phyloP scores from a whole-genome alignment of 2,797 vertebrate genomes.

The Sebastiscus albofasciatus region DNA sequence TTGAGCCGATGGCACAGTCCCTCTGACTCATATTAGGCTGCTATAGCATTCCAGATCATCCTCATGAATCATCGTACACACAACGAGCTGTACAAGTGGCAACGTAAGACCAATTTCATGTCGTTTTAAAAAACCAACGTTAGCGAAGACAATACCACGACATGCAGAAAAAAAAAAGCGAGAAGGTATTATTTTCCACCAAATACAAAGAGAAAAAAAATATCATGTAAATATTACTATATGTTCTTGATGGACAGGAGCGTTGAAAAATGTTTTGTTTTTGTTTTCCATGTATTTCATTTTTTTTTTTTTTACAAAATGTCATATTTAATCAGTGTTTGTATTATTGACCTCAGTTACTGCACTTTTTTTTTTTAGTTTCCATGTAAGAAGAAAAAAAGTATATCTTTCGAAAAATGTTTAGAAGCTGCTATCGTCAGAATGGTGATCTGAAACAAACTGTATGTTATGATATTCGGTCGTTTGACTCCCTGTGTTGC shows the following conservation, averaged over 20 bases:
- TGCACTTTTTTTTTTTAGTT: constrained; percentile 87
- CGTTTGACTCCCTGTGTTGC: constrained; percentile 71
- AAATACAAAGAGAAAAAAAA: constrained; percentile 44
- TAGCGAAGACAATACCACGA: constrained; percentile 36
- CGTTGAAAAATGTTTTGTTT: constrained; percentile 44
- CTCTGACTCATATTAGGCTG: constrained; percentile 55
- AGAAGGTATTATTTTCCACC: constrained; percentile 67
- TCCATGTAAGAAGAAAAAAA: constrained; percentile 77
- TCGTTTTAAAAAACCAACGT: constrained; percentile 29
- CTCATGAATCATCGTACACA: constrained; percentile 18
- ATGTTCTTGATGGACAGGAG: constrained; percentile 53
- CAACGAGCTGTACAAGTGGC: constrained; percentile 10
- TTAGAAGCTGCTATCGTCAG: constrained; percentile 89
- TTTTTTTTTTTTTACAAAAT: constrained; percentile 68
- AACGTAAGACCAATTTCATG: constrained; percentile 30
- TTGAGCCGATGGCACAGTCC: constrained; percentile 44
- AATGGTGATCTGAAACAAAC: constrained; percentile 80
- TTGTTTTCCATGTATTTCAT: constrained; percentile 69
- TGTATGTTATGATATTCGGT: constrained; percentile 66
- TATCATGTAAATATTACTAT: constrained; percentile 64
- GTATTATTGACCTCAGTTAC: constrained; percentile 91
- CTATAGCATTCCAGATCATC: constrained; percentile 70
- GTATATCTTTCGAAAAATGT: constrained; percentile 74
- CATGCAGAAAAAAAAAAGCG: constrained; percentile 33
- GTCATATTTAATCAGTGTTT: constrained; percentile 87